Percentiles rank a stretch among this genome's conserved stretches.
Evolutionary conservation across 2,797 vertebrate species (phyloP).

Genomic region (Lateolabrax maculatus): DNA sequence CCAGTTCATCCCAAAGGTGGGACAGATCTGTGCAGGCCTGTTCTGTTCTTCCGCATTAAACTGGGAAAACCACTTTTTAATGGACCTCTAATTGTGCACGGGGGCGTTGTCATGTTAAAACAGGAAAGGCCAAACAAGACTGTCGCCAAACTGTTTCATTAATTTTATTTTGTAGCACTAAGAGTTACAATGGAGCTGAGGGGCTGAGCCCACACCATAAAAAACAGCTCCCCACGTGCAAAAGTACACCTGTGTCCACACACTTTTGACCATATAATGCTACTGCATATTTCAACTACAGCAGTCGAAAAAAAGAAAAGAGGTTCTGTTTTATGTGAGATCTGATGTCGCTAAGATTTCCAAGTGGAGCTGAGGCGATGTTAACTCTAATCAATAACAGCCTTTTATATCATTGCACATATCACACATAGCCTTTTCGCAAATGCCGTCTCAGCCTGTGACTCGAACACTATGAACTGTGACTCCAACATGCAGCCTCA

Average conservation of each 20-base stretch:
- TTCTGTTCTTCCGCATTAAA: background rate
- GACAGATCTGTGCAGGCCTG: background rate
- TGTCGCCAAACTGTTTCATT: background rate
- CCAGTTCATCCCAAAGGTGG: background rate
- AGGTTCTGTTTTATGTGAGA: background rate
- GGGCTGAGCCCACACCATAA: no score
- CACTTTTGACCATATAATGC: background rate
- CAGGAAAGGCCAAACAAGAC: background rate
- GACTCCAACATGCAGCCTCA: conserved; percentile 27
- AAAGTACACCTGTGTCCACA: background rate
- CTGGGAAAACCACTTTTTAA: background rate
- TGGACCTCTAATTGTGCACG: background rate
- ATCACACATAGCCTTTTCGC: conserved; percentile 6
- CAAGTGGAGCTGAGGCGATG: background rate
- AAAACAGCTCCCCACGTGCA: background rate
- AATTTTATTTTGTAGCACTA: background rate
- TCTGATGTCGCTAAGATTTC: conserved; percentile 8
- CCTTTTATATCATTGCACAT: background rate
- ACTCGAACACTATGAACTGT: conserved; percentile 21
- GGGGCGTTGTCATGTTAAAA: background rate
- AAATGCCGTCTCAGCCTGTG: conserved; percentile 6
- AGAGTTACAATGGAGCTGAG: background rate
- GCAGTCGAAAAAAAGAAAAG: background rate
- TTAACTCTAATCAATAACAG: conserved; percentile 3
- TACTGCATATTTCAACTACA: background rate